Conservation (phyloP, 2,888 invertebrate species). For the Agrotis exclamationis region DNA sequence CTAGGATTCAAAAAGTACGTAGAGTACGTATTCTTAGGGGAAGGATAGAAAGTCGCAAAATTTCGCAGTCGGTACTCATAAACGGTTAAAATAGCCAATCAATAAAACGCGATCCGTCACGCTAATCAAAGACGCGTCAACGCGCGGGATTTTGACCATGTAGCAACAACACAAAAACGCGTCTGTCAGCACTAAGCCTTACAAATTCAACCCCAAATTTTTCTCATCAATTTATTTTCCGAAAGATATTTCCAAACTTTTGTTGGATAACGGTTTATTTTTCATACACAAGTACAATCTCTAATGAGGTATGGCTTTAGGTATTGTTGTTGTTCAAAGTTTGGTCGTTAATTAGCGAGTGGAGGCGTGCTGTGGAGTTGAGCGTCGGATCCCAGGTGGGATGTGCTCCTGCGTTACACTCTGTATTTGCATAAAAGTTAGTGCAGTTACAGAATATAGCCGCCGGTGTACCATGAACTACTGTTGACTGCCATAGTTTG, state of each 20-base stretch:
- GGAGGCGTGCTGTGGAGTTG: slow-evolving; percentile 70
- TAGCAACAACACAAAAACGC: neutral
- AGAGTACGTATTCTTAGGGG: slow-evolving; percentile 9
- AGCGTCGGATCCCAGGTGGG: slow-evolving; percentile 80
- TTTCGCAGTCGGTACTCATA: neutral
- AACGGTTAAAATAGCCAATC: neutral
- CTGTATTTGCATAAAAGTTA: slow-evolving; percentile 82
- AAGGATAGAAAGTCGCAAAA: neutral
- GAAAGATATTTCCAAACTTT: slow-evolving; percentile 54
- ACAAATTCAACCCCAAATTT: slow-evolving; percentile 23
- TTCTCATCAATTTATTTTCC: slow-evolving; percentile 47
- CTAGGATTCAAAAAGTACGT: slow-evolving; percentile 22
- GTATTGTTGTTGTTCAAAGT: slow-evolving; percentile 78
- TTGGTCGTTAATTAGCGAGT: slow-evolving; percentile 83
- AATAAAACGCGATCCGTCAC: neutral
- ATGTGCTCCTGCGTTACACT: slow-evolving; percentile 74
- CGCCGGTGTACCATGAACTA: slow-evolving; percentile 67
- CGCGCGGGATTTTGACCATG: neutral
- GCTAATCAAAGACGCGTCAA: neutral
- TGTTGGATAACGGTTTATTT: slow-evolving; percentile 54
- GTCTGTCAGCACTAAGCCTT: slow-evolving; percentile 17
- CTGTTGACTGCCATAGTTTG: slow-evolving; percentile 58
- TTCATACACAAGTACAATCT: slow-evolving; percentile 67
- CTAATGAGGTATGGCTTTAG: slow-evolving; percentile 77
- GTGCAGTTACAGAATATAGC: slow-evolving; percentile 73